phyloP scores from a whole-genome alignment of 2,113 vertebrate genomes.

The Eclectus roratus region DNA sequence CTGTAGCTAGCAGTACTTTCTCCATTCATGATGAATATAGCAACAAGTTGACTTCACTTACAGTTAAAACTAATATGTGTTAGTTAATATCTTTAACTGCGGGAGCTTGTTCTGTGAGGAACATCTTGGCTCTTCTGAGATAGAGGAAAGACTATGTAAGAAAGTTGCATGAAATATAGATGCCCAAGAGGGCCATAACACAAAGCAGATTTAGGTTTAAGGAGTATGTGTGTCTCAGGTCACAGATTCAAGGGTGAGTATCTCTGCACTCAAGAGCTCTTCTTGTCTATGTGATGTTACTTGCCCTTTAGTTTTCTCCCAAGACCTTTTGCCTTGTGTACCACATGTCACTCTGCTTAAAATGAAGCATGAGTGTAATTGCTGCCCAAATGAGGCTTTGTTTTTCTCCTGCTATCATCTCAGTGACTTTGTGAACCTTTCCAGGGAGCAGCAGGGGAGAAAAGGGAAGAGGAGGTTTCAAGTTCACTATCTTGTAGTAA shows the following conservation, averaged over 20 bases:
- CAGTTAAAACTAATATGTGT: background rate
- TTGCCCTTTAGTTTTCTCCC: background rate
- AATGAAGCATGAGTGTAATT: background rate
- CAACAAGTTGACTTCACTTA: background rate
- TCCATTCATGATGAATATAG: background rate
- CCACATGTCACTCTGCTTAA: fast-evolving
- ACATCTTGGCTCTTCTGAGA: background rate
- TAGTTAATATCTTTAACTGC: background rate
- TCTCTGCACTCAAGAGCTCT: background rate
- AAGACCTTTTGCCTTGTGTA: background rate
- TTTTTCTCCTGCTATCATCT: background rate
- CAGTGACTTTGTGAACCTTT: background rate
- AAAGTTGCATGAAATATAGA: background rate
- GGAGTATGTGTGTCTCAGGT: background rate
- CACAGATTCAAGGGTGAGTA: background rate
- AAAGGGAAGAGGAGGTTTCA: background rate
- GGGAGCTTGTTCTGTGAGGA: background rate
- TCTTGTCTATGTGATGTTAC: fast-evolving
- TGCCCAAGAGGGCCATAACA: background rate
- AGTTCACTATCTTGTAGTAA: background rate
- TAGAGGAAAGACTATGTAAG: background rate
- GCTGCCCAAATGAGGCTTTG: background rate
- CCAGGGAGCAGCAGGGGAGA: background rate
- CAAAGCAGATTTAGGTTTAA: background rate
- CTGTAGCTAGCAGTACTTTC: background rate